Evolutionary conservation across 2,797 vertebrate genomes (phyloP).

Genomic region (Coendou prehensilis): DNA sequence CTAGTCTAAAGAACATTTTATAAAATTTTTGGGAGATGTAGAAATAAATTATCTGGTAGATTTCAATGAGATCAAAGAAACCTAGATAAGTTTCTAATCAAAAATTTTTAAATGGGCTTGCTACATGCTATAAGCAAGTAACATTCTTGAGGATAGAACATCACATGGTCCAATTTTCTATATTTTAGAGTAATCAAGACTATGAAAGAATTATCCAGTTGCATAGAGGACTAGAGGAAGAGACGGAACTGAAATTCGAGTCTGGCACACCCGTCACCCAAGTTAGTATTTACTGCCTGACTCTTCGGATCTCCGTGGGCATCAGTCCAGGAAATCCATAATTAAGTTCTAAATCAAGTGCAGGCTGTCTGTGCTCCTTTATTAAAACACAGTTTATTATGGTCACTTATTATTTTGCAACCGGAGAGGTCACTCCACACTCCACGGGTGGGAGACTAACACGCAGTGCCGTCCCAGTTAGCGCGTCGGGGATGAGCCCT

Average conservation of each 20-base stretch:
- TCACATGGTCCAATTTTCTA: background rate
- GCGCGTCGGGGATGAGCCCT: background rate
- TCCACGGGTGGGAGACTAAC: background rate
- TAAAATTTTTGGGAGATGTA: background rate
- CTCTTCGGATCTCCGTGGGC: background rate
- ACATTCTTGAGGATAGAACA: background rate
- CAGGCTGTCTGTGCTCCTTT: background rate
- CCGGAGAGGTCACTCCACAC: background rate
- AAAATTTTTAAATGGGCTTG: slow-evolving; percentile 11
- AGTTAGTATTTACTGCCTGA: background rate
- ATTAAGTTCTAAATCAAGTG: background rate
- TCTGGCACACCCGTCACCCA: background rate
- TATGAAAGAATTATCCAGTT: background rate
- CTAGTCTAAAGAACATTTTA: background rate
- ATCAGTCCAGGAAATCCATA: background rate
- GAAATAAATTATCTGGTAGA: slow-evolving; percentile 6
- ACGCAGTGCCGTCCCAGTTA: background rate
- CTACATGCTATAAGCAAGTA: background rate
- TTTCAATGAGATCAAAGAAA: background rate
- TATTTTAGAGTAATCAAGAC: background rate
- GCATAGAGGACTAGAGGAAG: background rate
- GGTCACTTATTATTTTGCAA: background rate
- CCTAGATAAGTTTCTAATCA: background rate
- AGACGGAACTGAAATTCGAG: background rate
- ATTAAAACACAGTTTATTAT: background rate